phyloP scores from a whole-genome alignment of 2,888 invertebrate species.

The Polietes domitor region DNA sequence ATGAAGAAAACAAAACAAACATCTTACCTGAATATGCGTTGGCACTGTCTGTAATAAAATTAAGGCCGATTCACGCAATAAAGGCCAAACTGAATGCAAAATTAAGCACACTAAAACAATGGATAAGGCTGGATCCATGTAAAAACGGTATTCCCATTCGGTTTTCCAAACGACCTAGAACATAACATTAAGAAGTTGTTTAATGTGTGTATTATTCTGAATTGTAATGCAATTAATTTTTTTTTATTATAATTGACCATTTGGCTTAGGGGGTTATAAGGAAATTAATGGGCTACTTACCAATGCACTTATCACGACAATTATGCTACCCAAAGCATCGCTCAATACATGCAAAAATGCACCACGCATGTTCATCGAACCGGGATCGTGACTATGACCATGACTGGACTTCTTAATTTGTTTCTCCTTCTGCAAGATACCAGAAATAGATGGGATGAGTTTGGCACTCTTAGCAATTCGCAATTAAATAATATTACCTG shows the following conservation, averaged over 20 bases:
- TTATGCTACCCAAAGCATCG: conserved; percentile 94
- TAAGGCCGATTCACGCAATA: conserved; percentile 95
- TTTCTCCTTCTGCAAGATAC: conserved; percentile 72
- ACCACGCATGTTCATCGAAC: conserved; percentile 99
- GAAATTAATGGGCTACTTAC: conserved; percentile 78
- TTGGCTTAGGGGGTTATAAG: too few relatives aligned
- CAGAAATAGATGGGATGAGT: neutral
- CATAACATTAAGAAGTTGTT: conserved; percentile 18
- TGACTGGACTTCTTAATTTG: conserved; percentile 81
- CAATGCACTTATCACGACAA: conserved; percentile 87
- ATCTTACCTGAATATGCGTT: conserved; percentile 93
- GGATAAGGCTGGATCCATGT: conserved; percentile 97
- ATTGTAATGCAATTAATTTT: too few relatives aligned
- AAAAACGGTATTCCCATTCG: conserved; percentile 90
- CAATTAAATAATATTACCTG: conserved; percentile 68
- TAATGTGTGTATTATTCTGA: too few relatives aligned
- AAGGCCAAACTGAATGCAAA: conserved; percentile 93
- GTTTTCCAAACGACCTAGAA: conserved; percentile 87
- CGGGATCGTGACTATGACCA: conserved; percentile 84
- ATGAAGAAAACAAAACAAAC: neutral
- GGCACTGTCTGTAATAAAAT: conserved; percentile 99
- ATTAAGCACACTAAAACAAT: conserved; percentile 93
- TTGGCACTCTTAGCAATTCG: neutral
- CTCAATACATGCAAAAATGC: conserved; percentile 99
- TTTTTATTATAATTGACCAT: too few relatives aligned